Evolutionary conservation across 1,140 invertebrate species (phyloP), one percentile per base, ranked within the genome.

Genomic region (Bathynomus jamesi): DNA sequence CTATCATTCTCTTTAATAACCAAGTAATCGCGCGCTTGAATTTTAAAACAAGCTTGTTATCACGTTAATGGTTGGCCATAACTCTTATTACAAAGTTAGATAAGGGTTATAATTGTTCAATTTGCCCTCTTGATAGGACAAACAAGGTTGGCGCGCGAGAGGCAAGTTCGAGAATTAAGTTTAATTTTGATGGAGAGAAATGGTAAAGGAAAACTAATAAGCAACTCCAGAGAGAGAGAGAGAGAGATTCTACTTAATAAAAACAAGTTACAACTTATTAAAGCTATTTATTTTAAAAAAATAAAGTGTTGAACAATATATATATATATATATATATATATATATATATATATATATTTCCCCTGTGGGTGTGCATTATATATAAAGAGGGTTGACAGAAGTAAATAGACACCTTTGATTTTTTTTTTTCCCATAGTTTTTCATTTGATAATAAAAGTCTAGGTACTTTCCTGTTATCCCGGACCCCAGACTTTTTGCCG

Each of bases 281-380:
- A n/a, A n/a, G n/a, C n/a, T n/a, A n/a, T n/a, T n/a, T n/a, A n/a
- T n/a, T n/a, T n/a, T n/a, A n/a, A n/a, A n/a, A n/a, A n/a, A n/a
- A 53, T 53, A 53, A 53, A 11, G 2, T 17, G 21, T 53, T 53
- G 13, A 17, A 53, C 40, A 21, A 53, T 53, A 53, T 53, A 53
- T 53, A 53, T 53, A 53, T 53, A 53, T 53, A 53, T 53, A 53
- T n/a, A n/a, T n/a, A n/a, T n/a, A n/a, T n/a, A n/a, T n/a, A n/a
- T n/a, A n/a, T n/a, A n/a, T n/a, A n/a, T n/a, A n/a, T n/a, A n/a
- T n/a, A n/a, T n/a, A n/a, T n/a, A n/a, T n/a, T n/a, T n/a, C n/a
- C n/a, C n/a, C n/a, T n/a, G n/a, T n/a, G n/a, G n/a, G n/a, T n/a
- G n/a, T n/a, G n/a, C n/a, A n/a, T n/a, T n/a, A n/a, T n/a, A n/a